These are phyloP conservation scores for Harpalus rufipes DNA, from an alignment of 2,888 invertebrate genomes.

Conservation along the genomic window DNA sequence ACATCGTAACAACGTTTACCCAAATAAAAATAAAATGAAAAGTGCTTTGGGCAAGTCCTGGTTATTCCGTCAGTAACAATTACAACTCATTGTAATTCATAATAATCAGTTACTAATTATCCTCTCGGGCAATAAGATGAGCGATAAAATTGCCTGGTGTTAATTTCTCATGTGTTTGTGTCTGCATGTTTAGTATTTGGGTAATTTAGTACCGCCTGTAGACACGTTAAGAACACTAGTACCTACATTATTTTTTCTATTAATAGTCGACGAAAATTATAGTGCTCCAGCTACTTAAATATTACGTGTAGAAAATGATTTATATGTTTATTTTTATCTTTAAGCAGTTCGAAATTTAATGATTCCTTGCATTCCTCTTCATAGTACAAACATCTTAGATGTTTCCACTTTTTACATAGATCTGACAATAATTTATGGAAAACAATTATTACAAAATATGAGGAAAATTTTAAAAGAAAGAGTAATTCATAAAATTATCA, in stretches of 20 bases:
- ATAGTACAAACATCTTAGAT: conserved; percentile 1
- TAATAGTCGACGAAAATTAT: conserved; percentile 38
- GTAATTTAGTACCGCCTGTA: conserved; percentile 37
- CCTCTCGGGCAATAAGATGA: conserved; percentile 7
- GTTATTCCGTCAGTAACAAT: conserved; percentile 36
- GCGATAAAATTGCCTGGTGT: conserved; percentile 43
- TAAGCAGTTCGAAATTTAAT: conserved; percentile 34
- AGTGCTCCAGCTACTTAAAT: conserved; percentile 42
- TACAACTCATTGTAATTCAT: conserved; percentile 15
- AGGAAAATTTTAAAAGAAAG: neutral
- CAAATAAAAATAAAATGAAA: conserved; percentile 33
- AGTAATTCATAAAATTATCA: no score
- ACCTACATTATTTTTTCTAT: conserved; percentile 38
- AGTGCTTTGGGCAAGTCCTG: conserved; percentile 9
- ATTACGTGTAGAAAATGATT: conserved; percentile 51
- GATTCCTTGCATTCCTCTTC: conserved; percentile 24
- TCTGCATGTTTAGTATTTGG: conserved; percentile 27
- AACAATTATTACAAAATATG: neutral
- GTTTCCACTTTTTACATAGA: neutral
- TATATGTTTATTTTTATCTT: conserved; percentile 54
- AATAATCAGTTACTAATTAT: conserved; percentile 46
- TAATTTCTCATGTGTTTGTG: conserved; percentile 24
- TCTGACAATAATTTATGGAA: neutral
- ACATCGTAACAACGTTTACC: neutral
- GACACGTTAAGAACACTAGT: conserved; percentile 18